These are phyloP conservation scores for Heliconius charithonia DNA, from an alignment of 2,888 invertebrate species.

Conservation along the genomic window DNA sequence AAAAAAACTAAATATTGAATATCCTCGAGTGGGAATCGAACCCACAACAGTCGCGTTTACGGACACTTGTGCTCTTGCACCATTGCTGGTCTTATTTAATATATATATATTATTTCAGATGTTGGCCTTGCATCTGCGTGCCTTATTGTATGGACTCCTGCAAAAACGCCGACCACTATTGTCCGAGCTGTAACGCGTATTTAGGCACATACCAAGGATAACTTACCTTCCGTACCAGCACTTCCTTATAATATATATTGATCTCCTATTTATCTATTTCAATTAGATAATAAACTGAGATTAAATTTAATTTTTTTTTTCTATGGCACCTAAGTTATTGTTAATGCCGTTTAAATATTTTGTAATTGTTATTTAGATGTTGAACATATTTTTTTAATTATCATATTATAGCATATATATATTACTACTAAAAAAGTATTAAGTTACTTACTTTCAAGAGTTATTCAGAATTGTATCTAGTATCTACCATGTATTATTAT, in stretches of 20 bases:
- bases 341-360: background rate
- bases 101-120: slow-evolving; percentile 60
- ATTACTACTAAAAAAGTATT: background rate
- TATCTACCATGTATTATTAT: no score
- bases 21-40: no score
- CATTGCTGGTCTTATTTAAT: background rate
- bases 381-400: background rate
- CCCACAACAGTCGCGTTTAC: no score
- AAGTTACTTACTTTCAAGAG: background rate
- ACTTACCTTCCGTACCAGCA: slow-evolving; percentile 4
- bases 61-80: no score
- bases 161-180: slow-evolving; percentile 81
- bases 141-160: slow-evolving; percentile 84
- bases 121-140: slow-evolving; percentile 81
- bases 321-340: background rate
- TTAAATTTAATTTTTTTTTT: background rate
- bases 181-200: slow-evolving; percentile 80
- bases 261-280: slow-evolving; percentile 23
- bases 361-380: slow-evolving; percentile 4
- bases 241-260: background rate
- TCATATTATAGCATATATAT: background rate
- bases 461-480: background rate
- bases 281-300: slow-evolving; percentile 20
- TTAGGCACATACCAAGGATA: slow-evolving; percentile 73
- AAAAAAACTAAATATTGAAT: no score